A percentile compares a stretch with the other conserved stretches of the same genome.
Conservation (phyloP, 1,140 invertebrate genomes). For the Drosophila mayri region DNA sequence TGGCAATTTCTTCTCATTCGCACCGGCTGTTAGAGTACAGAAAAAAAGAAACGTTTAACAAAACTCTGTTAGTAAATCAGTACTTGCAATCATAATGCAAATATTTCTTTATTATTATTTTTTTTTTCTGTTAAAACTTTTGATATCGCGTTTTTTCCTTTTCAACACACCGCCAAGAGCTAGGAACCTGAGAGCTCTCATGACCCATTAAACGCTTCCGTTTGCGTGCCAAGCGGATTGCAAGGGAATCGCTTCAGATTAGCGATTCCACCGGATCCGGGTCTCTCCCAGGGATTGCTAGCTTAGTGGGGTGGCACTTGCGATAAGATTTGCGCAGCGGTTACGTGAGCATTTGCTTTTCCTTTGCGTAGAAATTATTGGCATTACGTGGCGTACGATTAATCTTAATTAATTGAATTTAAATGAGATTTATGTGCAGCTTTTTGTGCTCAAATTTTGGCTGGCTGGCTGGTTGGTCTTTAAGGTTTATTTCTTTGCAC, state of each 20-base stretch:
- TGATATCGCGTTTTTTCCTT: constrained; percentile 22
- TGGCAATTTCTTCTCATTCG: constrained; percentile 89
- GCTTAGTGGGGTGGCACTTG: constrained; percentile 46
- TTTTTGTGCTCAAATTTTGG: constrained; percentile 15
- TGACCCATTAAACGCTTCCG: constrained; percentile 69
- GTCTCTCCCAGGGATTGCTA: constrained; percentile 19
- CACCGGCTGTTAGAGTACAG: constrained; percentile 83
- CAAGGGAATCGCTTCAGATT: constrained; percentile 53
- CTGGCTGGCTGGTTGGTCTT: neutral
- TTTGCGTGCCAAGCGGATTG: constrained; percentile 61
- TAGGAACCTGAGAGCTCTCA: constrained; percentile 34
- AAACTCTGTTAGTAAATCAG: constrained; percentile 26
- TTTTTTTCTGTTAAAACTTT: neutral
- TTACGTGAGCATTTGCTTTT: constrained; percentile 40
- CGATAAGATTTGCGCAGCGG: constrained; percentile 56
- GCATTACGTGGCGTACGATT: constrained; percentile 67
- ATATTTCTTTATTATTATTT: constrained; percentile 9
- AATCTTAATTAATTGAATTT: constrained; percentile 76
- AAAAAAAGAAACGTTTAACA: constrained; percentile 6
- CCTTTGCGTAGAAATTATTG: constrained; percentile 67
- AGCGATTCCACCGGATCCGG: constrained; percentile 37
- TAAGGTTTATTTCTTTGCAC: constrained; percentile 62
- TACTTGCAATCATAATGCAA: constrained; percentile 24
- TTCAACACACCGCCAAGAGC: constrained; percentile 25
- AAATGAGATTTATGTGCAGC: constrained; percentile 64